Base-by-base conservation (phyloP, 2,113 vertebrate genomes). In the Corythornis cristatus region DNA sequence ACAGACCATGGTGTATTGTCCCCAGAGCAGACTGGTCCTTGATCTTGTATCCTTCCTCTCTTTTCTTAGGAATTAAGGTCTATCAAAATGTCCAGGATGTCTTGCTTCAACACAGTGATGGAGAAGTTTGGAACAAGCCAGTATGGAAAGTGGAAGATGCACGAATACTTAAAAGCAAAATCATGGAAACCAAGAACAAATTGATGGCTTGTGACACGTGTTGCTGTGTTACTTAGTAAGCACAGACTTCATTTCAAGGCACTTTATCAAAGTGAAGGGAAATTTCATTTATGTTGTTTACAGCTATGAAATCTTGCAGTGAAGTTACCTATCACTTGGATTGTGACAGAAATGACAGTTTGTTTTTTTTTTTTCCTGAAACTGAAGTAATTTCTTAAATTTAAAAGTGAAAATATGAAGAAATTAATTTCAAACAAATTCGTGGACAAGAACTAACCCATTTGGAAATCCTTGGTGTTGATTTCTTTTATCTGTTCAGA, bases 91-190 rank as follows among this genome's bases (percentile, higher is more conserved):
- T 43, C 23, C 37, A 50, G 64, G n/a, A 25, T 43, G 20, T 21
- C 5, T 77, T 58, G 9, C n/a, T 86, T 35, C 0, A 0, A 10
- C 15, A 3, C 33, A 23, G 43, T 18, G 20, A 35, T 4, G n/a
- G 33, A 65, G 45, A 21, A 53, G 28, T 12, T 37, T 37, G 45
- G 23, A 28, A 33, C 12, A 37, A 37, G 37, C 37, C 37, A 23
- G 9, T 35, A 8, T 35, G 50, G 17, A 74, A 86, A 5, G 1
- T 14, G 21, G 60, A 73, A 78, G 18, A 17, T 66, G 15, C 56
- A 50, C 19, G 16, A 76, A 61, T 53, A 31, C 20, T 53, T 67
- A 28, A 50, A 75, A 89, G 10, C n/a, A 68, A 56, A 14, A 72
- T 26, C 4, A 6, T 31, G 37, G 26, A 43, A 71, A 61, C 11